These are phyloP conservation scores for Oncopeltus fasciatus DNA, from an alignment of 1,140 invertebrate species.

Conservation along the genomic window DNA sequence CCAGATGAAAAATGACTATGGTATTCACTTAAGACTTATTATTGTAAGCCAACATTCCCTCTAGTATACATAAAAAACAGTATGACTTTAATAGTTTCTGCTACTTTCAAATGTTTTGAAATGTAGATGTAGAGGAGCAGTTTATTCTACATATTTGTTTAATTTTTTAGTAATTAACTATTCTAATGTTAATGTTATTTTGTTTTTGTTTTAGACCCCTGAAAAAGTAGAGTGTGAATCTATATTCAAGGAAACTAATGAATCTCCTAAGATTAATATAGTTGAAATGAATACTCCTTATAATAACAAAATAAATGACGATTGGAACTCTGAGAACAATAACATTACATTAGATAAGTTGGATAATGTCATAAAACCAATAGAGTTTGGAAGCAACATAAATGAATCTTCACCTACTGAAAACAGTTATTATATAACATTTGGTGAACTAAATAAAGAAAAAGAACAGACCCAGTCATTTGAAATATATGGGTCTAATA, in stretches of 20 bases:
- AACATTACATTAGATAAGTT: slow-evolving; percentile 6
- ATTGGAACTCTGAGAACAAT: slow-evolving; percentile 7
- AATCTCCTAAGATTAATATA: not conserved
- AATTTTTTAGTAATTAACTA: no score
- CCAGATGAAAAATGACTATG: no score
- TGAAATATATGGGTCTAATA: not conserved
- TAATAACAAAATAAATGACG: not conserved
- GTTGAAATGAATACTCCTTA: not conserved
- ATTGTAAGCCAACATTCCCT: no score
- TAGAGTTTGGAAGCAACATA: slow-evolving; percentile 2
- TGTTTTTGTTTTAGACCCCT: no score
- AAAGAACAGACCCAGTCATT: not conserved
- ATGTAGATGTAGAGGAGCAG: no score
- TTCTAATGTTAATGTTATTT: no score
- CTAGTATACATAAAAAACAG: no score
- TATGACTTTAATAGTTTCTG: no score
- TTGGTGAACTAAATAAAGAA: not conserved
- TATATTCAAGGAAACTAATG: not conserved
- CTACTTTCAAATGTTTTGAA: no score
- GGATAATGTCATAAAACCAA: slow-evolving; percentile 6
- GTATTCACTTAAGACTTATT: no score
- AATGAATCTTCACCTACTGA: slow-evolving; percentile 1
- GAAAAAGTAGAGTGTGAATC: no score
- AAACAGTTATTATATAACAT: not conserved
- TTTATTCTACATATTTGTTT: no score